Base-by-base conservation (phyloP, 2,888 invertebrate genomes). In the Schrankia costaestrigalis region DNA sequence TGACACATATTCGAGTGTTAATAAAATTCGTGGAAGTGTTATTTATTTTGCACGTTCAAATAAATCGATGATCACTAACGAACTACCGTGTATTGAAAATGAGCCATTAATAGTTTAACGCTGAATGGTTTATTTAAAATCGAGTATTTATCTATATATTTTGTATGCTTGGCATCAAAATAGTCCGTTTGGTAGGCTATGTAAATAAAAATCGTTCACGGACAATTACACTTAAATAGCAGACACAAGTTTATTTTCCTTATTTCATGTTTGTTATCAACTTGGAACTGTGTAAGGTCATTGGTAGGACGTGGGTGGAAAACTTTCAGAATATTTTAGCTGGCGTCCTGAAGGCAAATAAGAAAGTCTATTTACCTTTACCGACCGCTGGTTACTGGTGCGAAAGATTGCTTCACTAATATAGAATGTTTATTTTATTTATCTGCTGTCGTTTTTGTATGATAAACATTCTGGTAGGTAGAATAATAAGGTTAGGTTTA, bases 261-360 rank as follows among this genome's bases (percentile, higher is more conserved):
- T 35, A 34, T 48, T 38, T 33, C 28, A 13, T 44, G 35, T 53
- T 48, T 46, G 26, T 26, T 32, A 19, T 39, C 28, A 34, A 19
- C 21, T 27, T 25, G 17, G 22, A 17, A 5, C 14, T 10, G 11
- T 21, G 31, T 31, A 51, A 51, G 39, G 46, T 48, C 37, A 18
- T 18, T 31, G 23, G 11, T 5, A 27, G 36, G 26, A 32, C 27
- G 31, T 14, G 15, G 31, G 13, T 17, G 35, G 9, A 25, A 45
- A 55, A 42, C 33, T 46, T 32, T 35, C 31, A 26, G 30, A 41
- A 18, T 13, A n/a, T 15, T 35, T 38, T 32, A 35, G 31, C 43
- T 17, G 11, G 6, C 10, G 14, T 34, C 29, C 28, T 31, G 23
- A 34, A 35, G 30, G 35, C 21, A 14, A 24, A 11, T 18, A 41